Base-by-base conservation (phyloP, 1,140 invertebrate species). In the Brachionus sp. region DNA sequence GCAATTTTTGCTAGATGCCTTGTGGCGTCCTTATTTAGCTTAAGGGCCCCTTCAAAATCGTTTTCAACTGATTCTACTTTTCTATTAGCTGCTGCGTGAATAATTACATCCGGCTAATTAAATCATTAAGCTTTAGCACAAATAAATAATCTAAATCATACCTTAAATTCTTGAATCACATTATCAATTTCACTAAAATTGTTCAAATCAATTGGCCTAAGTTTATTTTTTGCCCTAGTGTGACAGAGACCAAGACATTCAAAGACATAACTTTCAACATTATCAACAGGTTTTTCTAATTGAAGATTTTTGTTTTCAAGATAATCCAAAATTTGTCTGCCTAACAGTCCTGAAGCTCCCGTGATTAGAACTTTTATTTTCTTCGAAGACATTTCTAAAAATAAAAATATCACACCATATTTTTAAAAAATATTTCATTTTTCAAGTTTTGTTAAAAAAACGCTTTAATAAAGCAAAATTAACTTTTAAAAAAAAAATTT, bases 31-130 rank as follows among this genome's bases (percentile, higher is more conserved):
- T 91, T 88, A 87, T 92, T 92, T 0, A 91, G 84, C 39, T 86
- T 84, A 9, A 86, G 83, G 7, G 90, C 88, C 19, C 84, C 86
- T 19, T 90, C 89, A 77, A 86, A 87, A 70, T 91, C 84, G 44
- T 87, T 88, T 80, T 91, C 90, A 10, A 91, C 90, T 85, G 88
- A 87, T 85, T 92, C 90, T 9, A 90, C 90, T 73, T 87, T 88
- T 68, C 90, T 86, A 70, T 91, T 88, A 57, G 91, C 91, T 50
- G 91, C 91, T 85, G 87, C 87, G 85, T 92, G 91, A 66, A 92
- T 87, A 39, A 92, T 88, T 19, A 90, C 83, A 70, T 87, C 80
- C 29, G 91, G 91, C 87, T 89, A 85, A 73, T 87, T 19, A 73
- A 50, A n/a, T 73, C 39, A 7, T 39, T 9, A 44, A 73, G 16